Evolutionary conservation across 1,140 invertebrate species (phyloP), one percentile per base, ranked within the genome.

Genomic region (Charaxes varanes): DNA sequence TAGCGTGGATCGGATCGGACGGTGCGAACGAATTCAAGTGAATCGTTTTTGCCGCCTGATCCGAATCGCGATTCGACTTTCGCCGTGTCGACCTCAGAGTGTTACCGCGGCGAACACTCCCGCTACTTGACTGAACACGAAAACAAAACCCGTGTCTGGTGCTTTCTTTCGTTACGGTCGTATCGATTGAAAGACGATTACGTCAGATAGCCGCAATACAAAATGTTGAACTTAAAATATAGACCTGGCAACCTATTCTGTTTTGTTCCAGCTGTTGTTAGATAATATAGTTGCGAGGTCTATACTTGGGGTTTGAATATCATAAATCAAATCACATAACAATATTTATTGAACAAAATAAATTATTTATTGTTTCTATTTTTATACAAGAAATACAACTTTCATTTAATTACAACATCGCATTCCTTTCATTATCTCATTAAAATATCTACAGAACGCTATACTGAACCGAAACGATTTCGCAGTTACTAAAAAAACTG

Each of bases 121-220:
- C 51, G 48, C 31, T 48, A 47, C 56, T 60, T 53, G 56, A 59
- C 56, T 56, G 60, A 56, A 52, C 54, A 62, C 48, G 54, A 62
- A 43, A 47, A 33, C 11, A 40, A 27, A 40, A 27, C 33, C 42
- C 19, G 12, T 13, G n/a, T 30, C 33, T 15, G 38, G 42, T 30
- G 34, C 42, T 37, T 45, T 45, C 42, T 16, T 5, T 37, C 34
- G 19, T 14, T 38, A 37, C 21, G 28, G 16, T 6, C 8, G 35
- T 35, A 44, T 35, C 35, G 30, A 33, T 33, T 34, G 26, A 45
- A 45, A 45, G 42, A 31, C n/a, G 32, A 37, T 22, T 27, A 17
- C 3, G 27, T 38, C 26, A 22, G 14, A 13, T 13, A 37, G 34
- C 41, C 34, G 41, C 41, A 24, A n/a, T 17, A 21, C 14, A 27